Conservation (phyloP, 1,140 invertebrate genomes). For the Trichomalopsis sarcophagae region DNA sequence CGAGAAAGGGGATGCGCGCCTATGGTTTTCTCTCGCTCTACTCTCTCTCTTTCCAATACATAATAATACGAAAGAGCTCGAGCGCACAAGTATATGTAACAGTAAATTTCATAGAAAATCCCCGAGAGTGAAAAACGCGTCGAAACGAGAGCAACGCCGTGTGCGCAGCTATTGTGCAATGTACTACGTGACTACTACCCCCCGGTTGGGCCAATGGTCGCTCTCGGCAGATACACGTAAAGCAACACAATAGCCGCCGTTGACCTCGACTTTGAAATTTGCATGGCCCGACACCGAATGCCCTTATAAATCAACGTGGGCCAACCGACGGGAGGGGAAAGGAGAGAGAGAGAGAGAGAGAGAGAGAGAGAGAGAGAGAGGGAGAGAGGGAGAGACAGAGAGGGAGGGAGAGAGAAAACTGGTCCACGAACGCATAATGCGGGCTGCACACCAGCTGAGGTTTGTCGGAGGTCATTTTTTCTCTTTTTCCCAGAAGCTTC, state of each 20-base stretch:
- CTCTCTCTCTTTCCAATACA: no score
- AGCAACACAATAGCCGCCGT: constrained; percentile 57
- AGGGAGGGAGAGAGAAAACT: constrained; percentile 59
- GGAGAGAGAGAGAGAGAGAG: background rate
- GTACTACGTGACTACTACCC: background rate
- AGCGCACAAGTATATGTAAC: background rate
- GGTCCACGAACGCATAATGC: constrained; percentile 53
- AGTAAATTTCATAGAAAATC: constrained; percentile 30
- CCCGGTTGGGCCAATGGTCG: background rate
- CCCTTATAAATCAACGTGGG: constrained; percentile 66
- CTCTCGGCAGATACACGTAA: constrained; percentile 50
- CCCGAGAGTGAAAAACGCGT: constrained; percentile 38
- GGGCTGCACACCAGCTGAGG: background rate
- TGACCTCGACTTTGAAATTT: constrained; percentile 60
- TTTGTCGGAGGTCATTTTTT: background rate
- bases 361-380: constrained; percentile 48
- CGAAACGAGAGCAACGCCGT: constrained; percentile 63
- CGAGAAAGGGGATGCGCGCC: constrained; percentile 44
- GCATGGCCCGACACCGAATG: constrained; percentile 55
- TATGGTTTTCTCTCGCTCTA: background rate
- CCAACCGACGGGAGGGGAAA: constrained; percentile 47
- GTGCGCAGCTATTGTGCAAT: background rate
- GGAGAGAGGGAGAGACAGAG: background rate
- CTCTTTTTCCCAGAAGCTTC: background rate
- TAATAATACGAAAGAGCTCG: background rate